Conservation (phyloP, 2,113 vertebrate genomes). For the Xenopus tropicalis region DNA sequence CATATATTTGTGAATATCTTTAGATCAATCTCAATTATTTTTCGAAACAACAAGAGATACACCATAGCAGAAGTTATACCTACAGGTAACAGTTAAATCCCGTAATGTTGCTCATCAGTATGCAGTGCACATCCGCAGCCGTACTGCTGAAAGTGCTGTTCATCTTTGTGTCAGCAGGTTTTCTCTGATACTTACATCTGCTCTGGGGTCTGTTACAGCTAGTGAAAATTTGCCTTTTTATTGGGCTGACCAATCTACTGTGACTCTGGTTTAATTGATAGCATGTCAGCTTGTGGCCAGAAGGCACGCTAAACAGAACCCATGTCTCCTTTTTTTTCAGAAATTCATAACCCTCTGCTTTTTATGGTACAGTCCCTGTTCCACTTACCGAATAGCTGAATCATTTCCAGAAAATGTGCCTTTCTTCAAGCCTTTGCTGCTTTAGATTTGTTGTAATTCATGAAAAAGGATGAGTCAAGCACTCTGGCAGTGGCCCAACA, state of each 20-base stretch:
- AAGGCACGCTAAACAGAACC: constrained; percentile 49
- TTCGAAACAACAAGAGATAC: too few relatives aligned
- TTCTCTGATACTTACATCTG: constrained; percentile 48
- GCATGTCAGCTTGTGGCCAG: constrained; percentile 47
- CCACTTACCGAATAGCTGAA: constrained; percentile 46
- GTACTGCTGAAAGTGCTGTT: neutral
- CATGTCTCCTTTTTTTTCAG: constrained; percentile 42
- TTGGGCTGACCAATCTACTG: constrained; percentile 52
- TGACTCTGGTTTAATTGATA: constrained; percentile 55
- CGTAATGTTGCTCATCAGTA: constrained; percentile 24
- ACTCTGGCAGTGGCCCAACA: constrained; percentile 45
- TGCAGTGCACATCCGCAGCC: constrained; percentile 24
- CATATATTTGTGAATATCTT: too few relatives aligned
- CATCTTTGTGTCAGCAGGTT: constrained; percentile 33
- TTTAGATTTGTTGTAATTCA: constrained; percentile 52
- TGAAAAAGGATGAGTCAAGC: constrained; percentile 53
- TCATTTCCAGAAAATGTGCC: constrained; percentile 63
- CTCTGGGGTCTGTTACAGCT: constrained; percentile 49
- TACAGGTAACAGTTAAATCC: neutral
- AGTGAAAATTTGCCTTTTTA: constrained; percentile 48
- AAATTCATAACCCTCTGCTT: constrained; percentile 51
- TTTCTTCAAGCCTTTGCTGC: constrained; percentile 40
- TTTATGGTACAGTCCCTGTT: constrained; percentile 60
- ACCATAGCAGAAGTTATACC: neutral
- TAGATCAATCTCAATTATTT: too few relatives aligned